Evolutionary conservation across 2,797 vertebrate species (phyloP), one percentile per base, ranked within the genome.

Genomic region (Varecia variegata): DNA sequence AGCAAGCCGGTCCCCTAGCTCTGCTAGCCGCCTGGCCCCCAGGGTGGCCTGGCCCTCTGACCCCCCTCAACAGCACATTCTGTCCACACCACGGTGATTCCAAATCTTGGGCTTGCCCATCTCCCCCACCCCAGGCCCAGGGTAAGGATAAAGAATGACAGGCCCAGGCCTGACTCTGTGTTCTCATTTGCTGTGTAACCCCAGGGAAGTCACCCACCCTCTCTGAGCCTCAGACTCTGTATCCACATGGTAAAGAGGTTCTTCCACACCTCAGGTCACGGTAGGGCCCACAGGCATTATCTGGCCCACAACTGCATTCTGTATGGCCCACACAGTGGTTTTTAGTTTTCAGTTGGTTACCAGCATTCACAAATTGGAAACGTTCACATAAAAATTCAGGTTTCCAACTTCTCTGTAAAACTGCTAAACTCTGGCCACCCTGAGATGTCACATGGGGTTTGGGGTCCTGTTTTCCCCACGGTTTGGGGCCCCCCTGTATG

Each of bases 341-440:
- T 70, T 82, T 15, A 77, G 77, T 62, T 73, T 90, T 85, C 70
- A 93, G 21, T 71, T 21, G 43, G 65, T 68, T 47, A 68, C 15
- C 30, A 47, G 38, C 38, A 68, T 32, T 83, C 58, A 52, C n/a
- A 54, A 20, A 27, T 30, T 20, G 21, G 18, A 43, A 52, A 65
- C 4, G 20, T 71, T 30, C 62, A 43, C 3, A 12, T n/a, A 50
- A 43, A 94, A 74, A 81, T 58, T 50, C 40, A 91, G 45, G 62
- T 54, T 65, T 88, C 88, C 52, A 30, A 38, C 50, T 54, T 71
- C 35, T 70, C 38, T 47, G 40, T 18, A 67, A 73, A 80, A 76
- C 71, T 25, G 27, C 20, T 15, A 15, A 79, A 62, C 52, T 65
- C 27, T 8, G 35, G 79, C 71, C 45, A 83, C 62, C n/a, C 20